phyloP scores from a whole-genome alignment of 2,797 vertebrate genomes.

The Anguilla pacifica region DNA sequence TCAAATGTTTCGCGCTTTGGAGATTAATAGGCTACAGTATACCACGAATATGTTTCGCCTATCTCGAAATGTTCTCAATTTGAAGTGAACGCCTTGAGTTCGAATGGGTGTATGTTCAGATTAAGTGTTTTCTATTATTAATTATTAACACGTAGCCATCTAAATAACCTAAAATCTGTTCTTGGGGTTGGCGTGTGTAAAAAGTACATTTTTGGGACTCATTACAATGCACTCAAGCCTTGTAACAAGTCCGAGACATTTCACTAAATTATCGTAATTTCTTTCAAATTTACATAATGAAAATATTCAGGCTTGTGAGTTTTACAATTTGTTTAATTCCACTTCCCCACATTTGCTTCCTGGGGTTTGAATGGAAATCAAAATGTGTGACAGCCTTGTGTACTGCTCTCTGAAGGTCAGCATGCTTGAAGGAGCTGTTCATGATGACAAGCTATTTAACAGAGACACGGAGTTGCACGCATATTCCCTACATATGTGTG shows the following conservation, averaged over 20 bases:
- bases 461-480: neutral
- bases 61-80: neutral
- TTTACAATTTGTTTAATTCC: slow-evolving; percentile 26
- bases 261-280: slow-evolving; percentile 15
- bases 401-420: slow-evolving; percentile 19
- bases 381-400: neutral
- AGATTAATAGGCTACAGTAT: neutral
- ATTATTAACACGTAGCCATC: neutral
- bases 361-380: slow-evolving; percentile 23
- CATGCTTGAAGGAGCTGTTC: neutral
- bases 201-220: neutral
- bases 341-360: slow-evolving; percentile 6
- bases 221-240: neutral
- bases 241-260: neutral
- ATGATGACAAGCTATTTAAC: neutral
- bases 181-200: neutral
- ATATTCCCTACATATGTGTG: neutral
- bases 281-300: slow-evolving; percentile 27
- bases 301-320: slow-evolving; percentile 27
- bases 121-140: neutral
- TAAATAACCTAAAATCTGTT: neutral
- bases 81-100: neutral
- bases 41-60: neutral
- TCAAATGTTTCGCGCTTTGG: neutral
- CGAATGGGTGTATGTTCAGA: neutral